Evolutionary conservation across 1,140 invertebrate species (phyloP), one percentile per base, ranked within the genome.

Genomic region (Dreissena polymorpha): DNA sequence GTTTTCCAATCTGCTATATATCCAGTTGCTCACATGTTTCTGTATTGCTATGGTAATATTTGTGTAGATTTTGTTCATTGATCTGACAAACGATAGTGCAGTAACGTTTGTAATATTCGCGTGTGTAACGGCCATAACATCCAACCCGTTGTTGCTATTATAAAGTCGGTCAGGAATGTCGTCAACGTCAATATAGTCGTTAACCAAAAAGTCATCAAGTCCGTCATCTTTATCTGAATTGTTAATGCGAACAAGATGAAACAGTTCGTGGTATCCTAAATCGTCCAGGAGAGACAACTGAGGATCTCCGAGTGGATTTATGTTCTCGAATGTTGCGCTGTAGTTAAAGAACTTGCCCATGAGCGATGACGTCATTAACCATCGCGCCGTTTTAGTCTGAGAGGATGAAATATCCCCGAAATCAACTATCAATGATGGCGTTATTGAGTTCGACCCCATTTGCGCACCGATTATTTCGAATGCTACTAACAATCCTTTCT

Each of bases 311-410:
- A 87, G 71, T 3, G 88, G 88, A 78, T 88, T 89, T 0, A 86
- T 88, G 69, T 89, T 89, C 53, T 88, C 80, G 84, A 88, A 89
- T 23, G 88, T 87, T 49, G 87, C 88, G 23, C 70, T 84, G 68
- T 79, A 89, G 60, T 87, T 89, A 27, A 84, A 88, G 67, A 89
- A 89, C 1, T 70, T 86, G 39, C 88, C 88, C 65, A 71, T 85
- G 5, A 89, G 72, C 14, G 83, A 76, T 69, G 86, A 88, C 3
- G 84, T 89, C 64, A 89, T 29, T 23, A 86, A 29, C 86, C 86
- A 89, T 60, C 83, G 57, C 23, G 87, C 88, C 18, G 77, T 79
- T 60, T 86, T 86, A 16, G 87, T 88, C 51, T 83, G 63, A 50
- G 79, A 72, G 25, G 88, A 79, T 21, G 49, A 10, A 53, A 89